Conservation (phyloP, 2,797 vertebrate species). For the Myotis myotis region DNA sequence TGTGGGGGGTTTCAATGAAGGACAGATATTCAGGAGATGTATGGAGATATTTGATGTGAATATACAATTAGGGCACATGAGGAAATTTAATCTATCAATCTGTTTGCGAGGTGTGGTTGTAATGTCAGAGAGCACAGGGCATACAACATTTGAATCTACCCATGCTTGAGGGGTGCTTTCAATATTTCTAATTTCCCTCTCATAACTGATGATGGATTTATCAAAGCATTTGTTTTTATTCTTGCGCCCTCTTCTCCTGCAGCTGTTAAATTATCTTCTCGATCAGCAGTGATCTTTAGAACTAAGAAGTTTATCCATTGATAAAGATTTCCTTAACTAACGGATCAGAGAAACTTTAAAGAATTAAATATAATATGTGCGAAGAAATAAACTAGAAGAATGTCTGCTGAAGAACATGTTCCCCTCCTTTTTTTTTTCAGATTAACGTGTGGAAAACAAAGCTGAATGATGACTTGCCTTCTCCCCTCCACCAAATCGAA, state of each 20-base stretch:
- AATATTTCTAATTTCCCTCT: background rate
- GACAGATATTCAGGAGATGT: background rate
- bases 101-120: background rate
- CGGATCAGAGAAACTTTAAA: background rate
- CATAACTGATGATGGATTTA: background rate
- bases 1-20: background rate
- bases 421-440: constrained; percentile 77
- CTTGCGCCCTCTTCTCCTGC: background rate
- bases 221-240: background rate
- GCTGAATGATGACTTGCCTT: constrained; percentile 88
- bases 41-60: background rate
- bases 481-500: constrained; percentile 87
- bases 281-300: background rate
- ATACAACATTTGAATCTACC: background rate
- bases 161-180: background rate
- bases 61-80: background rate
- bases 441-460: constrained; percentile 87
- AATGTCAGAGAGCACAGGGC: background rate
- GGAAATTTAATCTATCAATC: background rate
- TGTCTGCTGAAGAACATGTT: background rate
- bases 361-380: background rate
- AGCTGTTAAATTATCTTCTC: background rate
- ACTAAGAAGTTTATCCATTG: background rate
- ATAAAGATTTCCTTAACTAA: background rate
- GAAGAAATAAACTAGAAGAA: background rate